phyloP scores from a whole-genome alignment of 2,797 vertebrate species.

The Poeciliopsis turneri region DNA sequence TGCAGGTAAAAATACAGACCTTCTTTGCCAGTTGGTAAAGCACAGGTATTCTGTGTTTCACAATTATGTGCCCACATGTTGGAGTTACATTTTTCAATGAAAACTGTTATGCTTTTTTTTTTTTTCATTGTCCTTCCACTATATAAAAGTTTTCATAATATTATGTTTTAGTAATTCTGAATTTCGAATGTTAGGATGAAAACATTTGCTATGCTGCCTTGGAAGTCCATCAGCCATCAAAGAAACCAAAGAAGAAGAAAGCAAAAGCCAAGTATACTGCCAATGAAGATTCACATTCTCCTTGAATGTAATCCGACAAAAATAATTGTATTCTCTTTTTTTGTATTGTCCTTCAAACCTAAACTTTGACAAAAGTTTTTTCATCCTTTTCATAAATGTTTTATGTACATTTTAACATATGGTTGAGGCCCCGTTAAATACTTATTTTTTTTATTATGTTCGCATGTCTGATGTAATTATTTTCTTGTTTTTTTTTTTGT shows the following conservation, averaged over 20 bases:
- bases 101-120: not conserved
- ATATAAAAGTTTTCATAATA: not conserved
- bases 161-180: not conserved
- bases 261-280: not conserved
- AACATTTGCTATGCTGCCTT: slow-evolving; percentile 2
- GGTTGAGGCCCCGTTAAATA: not conserved
- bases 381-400: not conserved
- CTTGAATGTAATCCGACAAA: not conserved
- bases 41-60: not conserved
- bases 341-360: not conserved
- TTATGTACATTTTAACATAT: not conserved
- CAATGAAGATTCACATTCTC: too few species aligned
- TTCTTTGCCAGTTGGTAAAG: not conserved
- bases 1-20: not conserved
- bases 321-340: not conserved
- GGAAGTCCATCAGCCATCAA: not conserved
- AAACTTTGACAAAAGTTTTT: not conserved
- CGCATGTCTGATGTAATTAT: not conserved
- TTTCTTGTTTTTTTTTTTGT: not conserved
- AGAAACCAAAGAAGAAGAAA: not conserved
- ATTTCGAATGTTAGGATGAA: not conserved
- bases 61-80: not conserved
- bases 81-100: not conserved
- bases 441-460: not conserved
- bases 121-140: not conserved